Base-by-base conservation (phyloP, 2,113 vertebrate species). In the Ariopsis seemanni region DNA sequence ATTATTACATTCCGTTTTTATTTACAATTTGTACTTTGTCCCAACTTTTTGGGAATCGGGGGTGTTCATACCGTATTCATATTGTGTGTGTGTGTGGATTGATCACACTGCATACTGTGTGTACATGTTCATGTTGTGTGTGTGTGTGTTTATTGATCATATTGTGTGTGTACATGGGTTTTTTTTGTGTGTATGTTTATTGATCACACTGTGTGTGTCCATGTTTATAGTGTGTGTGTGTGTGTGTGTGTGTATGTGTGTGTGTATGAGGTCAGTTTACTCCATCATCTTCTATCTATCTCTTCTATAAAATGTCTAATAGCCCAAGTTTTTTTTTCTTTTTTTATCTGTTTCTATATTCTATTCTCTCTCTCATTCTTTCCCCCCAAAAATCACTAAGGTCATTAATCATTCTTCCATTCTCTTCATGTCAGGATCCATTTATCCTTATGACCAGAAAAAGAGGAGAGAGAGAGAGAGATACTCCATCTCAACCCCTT, bases 381-480 rank as follows among this genome's bases (percentile, higher is more conserved):
- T 75, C 34, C 22, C 52, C 86, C 85, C 88, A 91, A 89, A 91
- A 90, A 92, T 92, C 92, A 93, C 88, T 85, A 89, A 85, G 92
- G 89, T 91, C 94, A 93, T 95, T 94, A 95, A 95, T 94, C 93
- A 95, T 93, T 84, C 85, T 88, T 93, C 92, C 90, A 92, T 93
- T 92, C 90, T 90, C 87, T 90, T 88, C 78, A 87, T 90, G 92
- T 92, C 94, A 93, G 83, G 89, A 87, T 88, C 88, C 90, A 89
- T 84, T 69, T 77, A 89, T 78, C 72, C 72, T 63, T 58, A 63
- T 88, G 86, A 81, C 55, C 57, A 60, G n/a, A 81, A 60, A 42
- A 42, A 60, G 48, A 42, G 12, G 22, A 81, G 48, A 86, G 48
- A 77, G 48, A 30, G 86, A 72, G 58, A 67, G 82, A 67, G 80